Conservation (phyloP, 2,888 invertebrate species). For the Lochmaea capreae region DNA sequence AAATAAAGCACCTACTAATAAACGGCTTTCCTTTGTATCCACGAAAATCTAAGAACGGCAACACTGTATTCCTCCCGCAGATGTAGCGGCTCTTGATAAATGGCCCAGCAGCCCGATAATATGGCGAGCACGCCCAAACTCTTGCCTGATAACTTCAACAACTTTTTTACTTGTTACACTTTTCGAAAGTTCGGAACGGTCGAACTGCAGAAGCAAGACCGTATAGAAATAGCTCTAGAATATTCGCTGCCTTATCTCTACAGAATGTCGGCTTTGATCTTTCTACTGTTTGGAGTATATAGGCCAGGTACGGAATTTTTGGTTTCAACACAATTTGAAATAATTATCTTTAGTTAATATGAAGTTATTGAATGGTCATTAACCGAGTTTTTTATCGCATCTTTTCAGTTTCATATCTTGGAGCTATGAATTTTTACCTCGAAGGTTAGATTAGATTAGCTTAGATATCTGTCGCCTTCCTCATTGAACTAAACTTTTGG, state of each 20-base stretch:
- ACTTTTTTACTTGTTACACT: slow-evolving; percentile 47
- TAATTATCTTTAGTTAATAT: neutral
- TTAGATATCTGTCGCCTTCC: too few relatives aligned
- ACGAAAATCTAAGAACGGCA: slow-evolving; percentile 26
- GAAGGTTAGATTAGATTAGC: too few relatives aligned
- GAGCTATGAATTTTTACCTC: too few relatives aligned
- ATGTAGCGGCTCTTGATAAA: slow-evolving; percentile 39
- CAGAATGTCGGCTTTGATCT: slow-evolving; percentile 37
- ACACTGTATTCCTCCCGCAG: slow-evolving; percentile 24
- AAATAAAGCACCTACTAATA: neutral
- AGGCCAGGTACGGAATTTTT: neutral
- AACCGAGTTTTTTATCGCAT: too few relatives aligned
- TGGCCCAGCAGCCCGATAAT: slow-evolving; percentile 41
- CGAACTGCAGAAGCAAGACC: slow-evolving; percentile 11
- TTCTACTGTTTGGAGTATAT: slow-evolving; percentile 14
- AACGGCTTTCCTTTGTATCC: slow-evolving; percentile 4
- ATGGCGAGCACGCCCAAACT: slow-evolving; percentile 39
- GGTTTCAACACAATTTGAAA: neutral
- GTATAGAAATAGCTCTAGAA: slow-evolving; percentile 13
- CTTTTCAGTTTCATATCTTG: too few relatives aligned
- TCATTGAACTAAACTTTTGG: too few relatives aligned
- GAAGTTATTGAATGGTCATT: too few relatives aligned
- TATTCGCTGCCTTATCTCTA: slow-evolving; percentile 15
- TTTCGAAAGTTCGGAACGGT: slow-evolving; percentile 39
- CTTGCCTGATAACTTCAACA: slow-evolving; percentile 43